These are phyloP conservation scores for Tenrec ecaudatus DNA, from an alignment of 2,113 vertebrate species.

Conservation along the genomic window DNA sequence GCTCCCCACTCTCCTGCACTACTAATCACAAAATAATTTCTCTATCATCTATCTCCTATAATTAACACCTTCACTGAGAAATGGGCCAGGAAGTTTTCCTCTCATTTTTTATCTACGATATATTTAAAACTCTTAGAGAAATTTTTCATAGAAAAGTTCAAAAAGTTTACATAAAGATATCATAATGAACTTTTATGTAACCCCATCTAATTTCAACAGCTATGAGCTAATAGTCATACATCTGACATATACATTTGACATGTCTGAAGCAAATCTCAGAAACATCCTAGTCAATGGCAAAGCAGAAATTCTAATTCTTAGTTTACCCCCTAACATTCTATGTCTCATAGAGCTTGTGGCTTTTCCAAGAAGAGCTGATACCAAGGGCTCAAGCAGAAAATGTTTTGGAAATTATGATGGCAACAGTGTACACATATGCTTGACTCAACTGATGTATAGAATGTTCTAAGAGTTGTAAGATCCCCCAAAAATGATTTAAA, in stretches of 20 bases:
- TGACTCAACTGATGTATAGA: no score
- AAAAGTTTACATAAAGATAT: background rate
- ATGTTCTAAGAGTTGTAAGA: no score
- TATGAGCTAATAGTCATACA: background rate
- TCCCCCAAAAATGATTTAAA: no score
- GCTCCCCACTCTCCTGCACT: background rate
- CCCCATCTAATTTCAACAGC: background rate
- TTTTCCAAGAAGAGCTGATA: background rate
- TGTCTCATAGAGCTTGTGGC: background rate
- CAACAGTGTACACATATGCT: no score
- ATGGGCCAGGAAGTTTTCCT: background rate
- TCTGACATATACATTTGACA: background rate
- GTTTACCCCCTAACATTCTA: background rate
- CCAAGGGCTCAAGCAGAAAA: no score
- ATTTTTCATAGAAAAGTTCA: background rate
- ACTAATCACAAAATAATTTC: background rate
- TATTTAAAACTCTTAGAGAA: background rate
- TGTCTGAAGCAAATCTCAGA: conserved; percentile 16
- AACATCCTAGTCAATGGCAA: background rate
- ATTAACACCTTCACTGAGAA: background rate
- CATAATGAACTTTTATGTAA: background rate
- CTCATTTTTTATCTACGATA: background rate
- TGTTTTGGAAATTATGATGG: no score
- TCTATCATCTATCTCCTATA: background rate
- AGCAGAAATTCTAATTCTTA: background rate